Percentiles rank a stretch among this genome's conserved stretches.
These are phyloP conservation scores for Leptothorax acervorum DNA, from an alignment of 2,888 invertebrate species.

Conservation along the genomic window DNA sequence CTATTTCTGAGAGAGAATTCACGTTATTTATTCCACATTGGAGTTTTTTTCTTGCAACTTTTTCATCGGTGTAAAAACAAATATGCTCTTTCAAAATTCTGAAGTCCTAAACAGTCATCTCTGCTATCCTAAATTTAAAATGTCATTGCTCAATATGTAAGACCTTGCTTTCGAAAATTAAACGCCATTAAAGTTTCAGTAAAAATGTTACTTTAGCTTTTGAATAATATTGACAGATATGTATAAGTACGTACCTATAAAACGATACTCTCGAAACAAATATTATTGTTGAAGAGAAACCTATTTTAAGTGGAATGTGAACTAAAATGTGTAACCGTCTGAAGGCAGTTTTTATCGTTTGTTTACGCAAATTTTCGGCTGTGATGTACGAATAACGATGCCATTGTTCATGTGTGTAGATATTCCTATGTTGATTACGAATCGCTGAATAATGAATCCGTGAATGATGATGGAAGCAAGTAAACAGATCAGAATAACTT, in stretches of 20 bases:
- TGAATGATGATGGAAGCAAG: conserved; percentile 11
- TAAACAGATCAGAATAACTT: conserved; percentile 13
- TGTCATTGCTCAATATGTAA: not conserved
- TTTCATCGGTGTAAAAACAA: not conserved
- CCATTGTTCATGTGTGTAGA: not conserved
- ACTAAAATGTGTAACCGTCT: not conserved
- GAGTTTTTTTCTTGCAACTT: not conserved
- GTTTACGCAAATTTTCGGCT: conserved; percentile 16
- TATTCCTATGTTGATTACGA: conserved; percentile 1
- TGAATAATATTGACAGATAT: not conserved
- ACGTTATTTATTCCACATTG: not conserved
- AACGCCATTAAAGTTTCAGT: not conserved
- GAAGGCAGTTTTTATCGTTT: not conserved
- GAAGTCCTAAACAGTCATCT: not conserved
- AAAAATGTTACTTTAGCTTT: not conserved
- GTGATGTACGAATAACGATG: not conserved
- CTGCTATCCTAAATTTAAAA: not conserved
- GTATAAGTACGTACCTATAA: not conserved
- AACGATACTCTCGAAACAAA: not conserved
- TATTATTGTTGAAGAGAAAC: not conserved
- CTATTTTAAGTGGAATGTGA: not conserved
- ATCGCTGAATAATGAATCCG: not conserved
- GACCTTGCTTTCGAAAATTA: not conserved
- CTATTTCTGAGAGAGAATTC: not conserved
- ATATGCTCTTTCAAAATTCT: not conserved